phyloP scores from a whole-genome alignment of 2,797 vertebrate genomes.

The Melanotaenia nigrans region DNA sequence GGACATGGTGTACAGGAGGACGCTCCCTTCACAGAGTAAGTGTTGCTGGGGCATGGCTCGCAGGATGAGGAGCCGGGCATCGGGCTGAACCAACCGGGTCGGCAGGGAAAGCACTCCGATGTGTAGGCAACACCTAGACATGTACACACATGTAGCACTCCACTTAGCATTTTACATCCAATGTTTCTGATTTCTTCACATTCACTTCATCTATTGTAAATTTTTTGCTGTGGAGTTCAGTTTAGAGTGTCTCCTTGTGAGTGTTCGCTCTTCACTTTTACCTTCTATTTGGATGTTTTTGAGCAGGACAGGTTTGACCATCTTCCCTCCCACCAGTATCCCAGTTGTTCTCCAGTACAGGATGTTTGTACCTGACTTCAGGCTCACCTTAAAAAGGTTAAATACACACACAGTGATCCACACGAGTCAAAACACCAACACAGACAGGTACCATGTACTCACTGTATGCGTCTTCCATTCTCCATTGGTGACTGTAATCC shows the following conservation, averaged over 20 bases:
- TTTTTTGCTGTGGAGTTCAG: neutral
- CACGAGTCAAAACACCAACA: neutral
- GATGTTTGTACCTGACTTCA: slow-evolving; percentile 95
- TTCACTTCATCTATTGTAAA: neutral
- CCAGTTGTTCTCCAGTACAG: slow-evolving; percentile 98
- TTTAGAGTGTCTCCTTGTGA: neutral
- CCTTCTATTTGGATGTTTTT: slow-evolving; percentile 96
- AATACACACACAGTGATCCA: neutral
- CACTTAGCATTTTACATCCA: neutral
- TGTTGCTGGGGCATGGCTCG: slow-evolving; percentile 89
- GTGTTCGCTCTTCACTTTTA: slow-evolving; percentile 54
- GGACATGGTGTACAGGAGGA: slow-evolving; percentile 88
- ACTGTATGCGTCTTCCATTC: slow-evolving; percentile 93
- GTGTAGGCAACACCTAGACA: slow-evolving; percentile 94
- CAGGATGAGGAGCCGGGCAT: slow-evolving; percentile 89
- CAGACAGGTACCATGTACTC: slow-evolving; percentile 46
- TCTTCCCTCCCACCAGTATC: slow-evolving; percentile 92
- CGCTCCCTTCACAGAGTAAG: slow-evolving; percentile 90
- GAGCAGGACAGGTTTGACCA: slow-evolving; percentile 92
- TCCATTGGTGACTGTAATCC: slow-evolving; percentile 92
- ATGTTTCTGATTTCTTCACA: neutral
- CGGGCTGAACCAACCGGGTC: slow-evolving; percentile 92
- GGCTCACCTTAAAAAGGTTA: slow-evolving; percentile 82
- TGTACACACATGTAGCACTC: neutral
- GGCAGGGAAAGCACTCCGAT: slow-evolving; percentile 94